These are phyloP conservation scores for Periplaneta americana DNA, from an alignment of 1,140 invertebrate species.

Conservation along the genomic window DNA sequence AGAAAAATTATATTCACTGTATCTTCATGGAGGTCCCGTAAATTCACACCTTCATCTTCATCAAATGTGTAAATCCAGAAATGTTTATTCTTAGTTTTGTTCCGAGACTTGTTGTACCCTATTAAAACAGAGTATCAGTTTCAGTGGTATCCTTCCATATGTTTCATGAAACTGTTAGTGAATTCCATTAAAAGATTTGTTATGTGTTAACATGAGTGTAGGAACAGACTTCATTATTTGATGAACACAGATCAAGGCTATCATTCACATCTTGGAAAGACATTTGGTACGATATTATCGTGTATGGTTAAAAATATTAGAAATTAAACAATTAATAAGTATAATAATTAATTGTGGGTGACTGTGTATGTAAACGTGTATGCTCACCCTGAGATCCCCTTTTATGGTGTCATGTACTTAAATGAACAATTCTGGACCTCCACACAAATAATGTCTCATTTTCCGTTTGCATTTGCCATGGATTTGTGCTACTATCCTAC, in stretches of 20 bases:
- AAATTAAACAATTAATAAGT: background rate
- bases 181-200: background rate
- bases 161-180: background rate
- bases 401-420: conserved; percentile 8
- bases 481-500: background rate
- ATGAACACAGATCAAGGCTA: background rate
- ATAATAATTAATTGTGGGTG: conserved; percentile 1
- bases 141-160: background rate
- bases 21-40: background rate
- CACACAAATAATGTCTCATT: background rate
- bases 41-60: background rate
- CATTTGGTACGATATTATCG: background rate
- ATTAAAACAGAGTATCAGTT: background rate
- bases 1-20: background rate
- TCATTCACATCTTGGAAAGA: background rate
- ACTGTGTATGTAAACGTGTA: background rate
- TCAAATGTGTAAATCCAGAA: background rate
- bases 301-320: background rate
- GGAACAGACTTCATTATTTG: background rate
- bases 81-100: background rate
- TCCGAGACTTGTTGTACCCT: background rate
- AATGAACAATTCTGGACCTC: background rate
- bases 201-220: background rate
- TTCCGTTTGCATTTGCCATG: background rate
- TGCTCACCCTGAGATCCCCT: background rate